Conservation (phyloP, 2,888 invertebrate genomes). For the Drosophila mayaguana region DNA sequence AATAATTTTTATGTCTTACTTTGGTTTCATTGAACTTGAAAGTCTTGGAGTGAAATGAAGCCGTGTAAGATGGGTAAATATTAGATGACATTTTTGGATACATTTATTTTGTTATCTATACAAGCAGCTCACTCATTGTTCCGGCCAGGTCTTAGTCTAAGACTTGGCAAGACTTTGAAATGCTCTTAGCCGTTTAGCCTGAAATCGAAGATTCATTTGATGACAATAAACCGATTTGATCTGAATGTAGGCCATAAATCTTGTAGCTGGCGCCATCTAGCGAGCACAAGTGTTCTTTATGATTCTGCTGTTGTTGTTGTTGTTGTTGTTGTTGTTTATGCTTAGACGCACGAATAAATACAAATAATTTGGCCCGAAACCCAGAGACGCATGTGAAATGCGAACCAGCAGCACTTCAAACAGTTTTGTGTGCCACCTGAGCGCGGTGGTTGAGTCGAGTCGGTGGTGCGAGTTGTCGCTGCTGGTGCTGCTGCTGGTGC, state of each 20-base stretch:
- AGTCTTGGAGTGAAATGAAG: no score
- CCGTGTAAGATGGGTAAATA: no score
- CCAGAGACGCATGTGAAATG: conserved; percentile 3
- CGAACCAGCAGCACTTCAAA: conserved; percentile 61
- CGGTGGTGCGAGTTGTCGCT: not conserved
- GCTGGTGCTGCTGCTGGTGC: no score
- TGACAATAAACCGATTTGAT: conserved; percentile 17
- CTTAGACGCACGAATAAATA: conserved; percentile 81
- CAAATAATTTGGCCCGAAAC: conserved; percentile 69
- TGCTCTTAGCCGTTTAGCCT: not conserved
- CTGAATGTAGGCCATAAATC: conserved; percentile 35
- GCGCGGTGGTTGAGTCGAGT: conserved; percentile 27
- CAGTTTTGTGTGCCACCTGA: conserved; percentile 60
- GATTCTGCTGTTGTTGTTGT: not conserved
- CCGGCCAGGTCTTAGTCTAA: no score
- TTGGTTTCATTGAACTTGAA: no score
- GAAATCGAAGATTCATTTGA: conserved; percentile 1
- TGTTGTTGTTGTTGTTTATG: not conserved
- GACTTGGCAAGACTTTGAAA: not conserved
- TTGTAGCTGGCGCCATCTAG: conserved; percentile 61
- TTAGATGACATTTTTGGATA: not conserved
- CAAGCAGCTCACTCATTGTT: not conserved
- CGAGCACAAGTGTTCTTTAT: conserved; percentile 25
- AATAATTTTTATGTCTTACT: no score
- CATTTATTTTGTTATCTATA: no score